Conservation (phyloP, 2,113 vertebrate genomes). For the Machaerirhynchus nigripectus region DNA sequence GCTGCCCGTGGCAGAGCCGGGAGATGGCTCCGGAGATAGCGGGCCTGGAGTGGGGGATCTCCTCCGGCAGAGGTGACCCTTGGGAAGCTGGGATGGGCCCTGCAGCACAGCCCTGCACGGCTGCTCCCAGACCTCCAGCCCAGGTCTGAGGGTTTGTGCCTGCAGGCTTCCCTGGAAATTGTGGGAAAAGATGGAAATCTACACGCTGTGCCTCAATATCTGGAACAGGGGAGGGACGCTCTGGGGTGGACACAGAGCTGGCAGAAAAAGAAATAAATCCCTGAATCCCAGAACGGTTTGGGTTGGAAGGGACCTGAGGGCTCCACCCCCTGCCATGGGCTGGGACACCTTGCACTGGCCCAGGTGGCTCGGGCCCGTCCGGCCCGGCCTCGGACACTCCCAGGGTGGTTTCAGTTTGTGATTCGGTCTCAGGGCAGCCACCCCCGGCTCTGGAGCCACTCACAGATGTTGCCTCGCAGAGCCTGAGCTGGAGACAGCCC, state of each 20-base stretch:
- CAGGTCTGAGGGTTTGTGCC: background rate
- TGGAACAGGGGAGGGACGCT: background rate
- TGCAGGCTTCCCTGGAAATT: background rate
- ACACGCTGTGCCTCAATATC: background rate
- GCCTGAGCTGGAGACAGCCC: background rate
- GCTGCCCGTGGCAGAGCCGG: background rate
- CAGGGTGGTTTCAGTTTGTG: background rate
- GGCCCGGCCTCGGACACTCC: background rate
- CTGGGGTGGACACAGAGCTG: background rate
- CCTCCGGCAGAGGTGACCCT: background rate
- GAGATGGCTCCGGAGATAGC: background rate
- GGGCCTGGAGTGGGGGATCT: background rate
- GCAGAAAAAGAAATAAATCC: background rate
- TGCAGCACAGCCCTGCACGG: background rate
- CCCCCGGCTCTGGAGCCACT: accelerated
- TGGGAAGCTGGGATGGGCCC: background rate
- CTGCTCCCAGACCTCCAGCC: background rate
- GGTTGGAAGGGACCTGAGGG: background rate
- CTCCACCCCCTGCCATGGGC: background rate
- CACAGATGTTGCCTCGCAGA: background rate
- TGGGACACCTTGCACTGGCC: background rate
- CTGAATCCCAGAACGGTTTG: background rate
- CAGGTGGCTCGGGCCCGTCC: background rate
- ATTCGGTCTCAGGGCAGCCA: background rate
- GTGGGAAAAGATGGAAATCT: background rate